Evolutionary conservation across 2,797 vertebrate genomes (phyloP).

Genomic region (Artibeus lituratus): DNA sequence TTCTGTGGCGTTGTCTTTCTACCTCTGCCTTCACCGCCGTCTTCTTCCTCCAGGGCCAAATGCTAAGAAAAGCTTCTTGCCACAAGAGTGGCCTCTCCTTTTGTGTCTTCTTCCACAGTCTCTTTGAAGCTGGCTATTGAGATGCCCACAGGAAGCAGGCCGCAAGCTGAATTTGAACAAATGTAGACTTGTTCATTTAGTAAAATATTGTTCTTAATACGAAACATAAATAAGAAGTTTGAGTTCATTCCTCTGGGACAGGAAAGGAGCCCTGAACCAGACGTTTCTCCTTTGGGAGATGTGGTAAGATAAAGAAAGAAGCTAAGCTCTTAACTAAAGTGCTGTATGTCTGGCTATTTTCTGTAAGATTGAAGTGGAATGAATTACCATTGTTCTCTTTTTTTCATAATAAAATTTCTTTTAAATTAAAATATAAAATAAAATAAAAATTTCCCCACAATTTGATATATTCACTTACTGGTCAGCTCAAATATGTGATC

Average conservation of each 20-base stretch:
- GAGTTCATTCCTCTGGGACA: background rate
- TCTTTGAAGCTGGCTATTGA: conserved; percentile 50
- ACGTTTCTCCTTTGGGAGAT: background rate
- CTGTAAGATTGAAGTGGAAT: background rate
- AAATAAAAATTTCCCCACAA: background rate
- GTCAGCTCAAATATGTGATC: background rate
- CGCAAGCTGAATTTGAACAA: conserved; percentile 42
- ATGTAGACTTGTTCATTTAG: conserved; percentile 24
- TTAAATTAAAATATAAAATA: background rate
- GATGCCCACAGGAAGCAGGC: background rate
- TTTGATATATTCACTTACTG: background rate
- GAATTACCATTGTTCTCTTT: background rate
- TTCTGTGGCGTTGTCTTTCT: background rate
- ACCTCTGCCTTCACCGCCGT: background rate
- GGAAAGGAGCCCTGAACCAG: background rate
- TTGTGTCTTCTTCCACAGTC: conserved; percentile 29
- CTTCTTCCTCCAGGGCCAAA: conserved; percentile 32
- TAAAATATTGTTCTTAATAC: conserved; percentile 17
- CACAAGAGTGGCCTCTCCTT: conserved; percentile 7
- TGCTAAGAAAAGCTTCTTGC: conserved; percentile 1
- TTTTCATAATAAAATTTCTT: conserved; percentile 13
- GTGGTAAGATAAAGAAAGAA: background rate
- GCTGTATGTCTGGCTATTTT: background rate
- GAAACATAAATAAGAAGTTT: conserved; percentile 30
- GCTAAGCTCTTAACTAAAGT: background rate